Base-by-base conservation (phyloP, 1,140 invertebrate species). In the Whitmania pigra region DNA sequence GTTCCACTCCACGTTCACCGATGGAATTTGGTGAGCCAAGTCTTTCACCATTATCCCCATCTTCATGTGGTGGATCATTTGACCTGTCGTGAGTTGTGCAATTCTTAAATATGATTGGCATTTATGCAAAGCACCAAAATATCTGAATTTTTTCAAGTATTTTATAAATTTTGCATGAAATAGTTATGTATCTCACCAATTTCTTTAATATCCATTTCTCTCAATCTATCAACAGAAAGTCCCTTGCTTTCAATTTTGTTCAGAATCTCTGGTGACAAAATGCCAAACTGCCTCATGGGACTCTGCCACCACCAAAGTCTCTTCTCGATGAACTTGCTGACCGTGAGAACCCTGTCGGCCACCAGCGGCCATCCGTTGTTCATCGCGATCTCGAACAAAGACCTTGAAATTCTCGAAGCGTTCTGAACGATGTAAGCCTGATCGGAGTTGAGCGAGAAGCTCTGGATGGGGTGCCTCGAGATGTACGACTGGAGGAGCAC, bases 401-500 rank as follows among this genome's bases (percentile, higher is more conserved):
- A 94, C 68, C 95, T 85, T 17, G 89, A 87, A 75, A 99, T 94
- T 74, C 96, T 84, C 0, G 88, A 87, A 53, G 91, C 89, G 81
- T 97, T 99, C 88, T 96, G 82, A 17, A 89, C 90, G 27, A 97
- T 89, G 80, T 96, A 98, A 22, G 90, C 88, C 80, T 90, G 87
- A 86, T 99, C 94, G 0, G 94, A 96, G 71, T 91, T 86, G 7
- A 99, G 83, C 0, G 94, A 97, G 78, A 95, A 94, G 0, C 88
- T 87, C 76, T 91, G 88, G 0, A 96, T 86, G 55, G 85, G 83
- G 36, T 88, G 88, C 73, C 89, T 84, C 0, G 91, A 93, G 20
- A 98, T 85, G 80, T 89, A 93, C 0, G 91, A 89, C 82, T 99
- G 96, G 73, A 99, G 86, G 7, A 99, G 84, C 78, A 97, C 94